Percentiles rank a stretch among this genome's conserved stretches.
phyloP scores from a whole-genome alignment of 2,113 vertebrate genomes.

The Vicugna pacos region DNA sequence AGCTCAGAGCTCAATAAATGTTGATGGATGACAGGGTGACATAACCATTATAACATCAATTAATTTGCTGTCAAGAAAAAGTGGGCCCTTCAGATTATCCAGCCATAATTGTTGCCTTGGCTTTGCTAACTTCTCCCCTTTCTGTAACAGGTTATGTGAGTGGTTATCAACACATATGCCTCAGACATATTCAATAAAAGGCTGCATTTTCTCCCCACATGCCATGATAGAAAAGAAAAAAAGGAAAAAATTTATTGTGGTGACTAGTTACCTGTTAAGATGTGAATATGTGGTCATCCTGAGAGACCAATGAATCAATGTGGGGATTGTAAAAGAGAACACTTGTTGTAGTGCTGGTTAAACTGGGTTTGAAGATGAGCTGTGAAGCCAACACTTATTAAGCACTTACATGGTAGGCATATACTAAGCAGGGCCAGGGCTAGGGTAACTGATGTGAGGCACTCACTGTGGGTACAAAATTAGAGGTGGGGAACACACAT shows the following conservation, averaged over 20 bases:
- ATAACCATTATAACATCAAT: slow-evolving; percentile 82
- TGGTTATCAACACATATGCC: slow-evolving; percentile 63
- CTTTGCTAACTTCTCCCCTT: slow-evolving; percentile 56
- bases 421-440: neutral
- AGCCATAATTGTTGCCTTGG: slow-evolving; percentile 74
- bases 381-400: neutral
- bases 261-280: neutral
- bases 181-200: slow-evolving; percentile 73
- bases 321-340: neutral
- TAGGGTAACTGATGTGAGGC: neutral
- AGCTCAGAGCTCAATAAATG: slow-evolving; percentile 77
- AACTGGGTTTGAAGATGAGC: neutral
- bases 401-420: too few species aligned
- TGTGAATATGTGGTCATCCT: neutral
- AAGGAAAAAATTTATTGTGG: neutral
- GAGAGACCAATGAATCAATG: neutral
- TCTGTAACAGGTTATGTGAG: slow-evolving; percentile 47
- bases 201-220: neutral
- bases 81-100: slow-evolving; percentile 78
- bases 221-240: neutral
- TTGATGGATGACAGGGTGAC: slow-evolving; percentile 79
- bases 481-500: neutral
- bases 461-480: neutral
- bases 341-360: neutral
- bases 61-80: slow-evolving; percentile 81